phyloP scores from a whole-genome alignment of 2,888 invertebrate genomes.

The Nomada goodeniana region DNA sequence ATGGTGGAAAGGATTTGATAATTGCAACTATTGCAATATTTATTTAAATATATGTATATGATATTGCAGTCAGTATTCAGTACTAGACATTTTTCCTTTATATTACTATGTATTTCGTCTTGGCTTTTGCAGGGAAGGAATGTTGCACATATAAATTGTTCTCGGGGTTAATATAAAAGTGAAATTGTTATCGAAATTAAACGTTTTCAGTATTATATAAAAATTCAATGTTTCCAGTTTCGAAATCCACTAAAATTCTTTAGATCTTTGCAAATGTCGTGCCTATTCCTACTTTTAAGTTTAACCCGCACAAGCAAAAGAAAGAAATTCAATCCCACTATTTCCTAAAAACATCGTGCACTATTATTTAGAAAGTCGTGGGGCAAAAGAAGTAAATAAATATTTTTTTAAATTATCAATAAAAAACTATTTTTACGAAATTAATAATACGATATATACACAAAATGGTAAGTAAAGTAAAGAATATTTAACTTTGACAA shows the following conservation, averaged over 20 bases:
- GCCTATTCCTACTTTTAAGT: neutral
- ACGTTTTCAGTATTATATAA: neutral
- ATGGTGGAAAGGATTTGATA: neutral
- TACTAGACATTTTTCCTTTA: neutral
- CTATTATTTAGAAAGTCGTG: neutral
- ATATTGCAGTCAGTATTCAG: neutral
- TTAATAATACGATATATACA: slow-evolving; percentile 3
- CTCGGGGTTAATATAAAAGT: neutral
- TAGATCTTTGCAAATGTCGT: neutral
- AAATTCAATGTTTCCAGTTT: neutral
- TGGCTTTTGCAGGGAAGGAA: neutral
- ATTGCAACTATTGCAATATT: neutral
- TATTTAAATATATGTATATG: too few relatives aligned
- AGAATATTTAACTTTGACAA: neutral
- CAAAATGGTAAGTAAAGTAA: neutral
- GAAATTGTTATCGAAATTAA: neutral
- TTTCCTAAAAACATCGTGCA: neutral
- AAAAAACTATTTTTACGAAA: neutral
- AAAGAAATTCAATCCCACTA: neutral
- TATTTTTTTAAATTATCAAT: neutral
- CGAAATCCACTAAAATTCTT: neutral
- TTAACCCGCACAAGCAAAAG: neutral
- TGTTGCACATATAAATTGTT: neutral
- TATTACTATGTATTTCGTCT: too few relatives aligned
- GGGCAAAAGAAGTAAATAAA: neutral